Percentiles rank a stretch among this genome's conserved stretches.
These are phyloP conservation scores for Phortica okadai DNA, from an alignment of 2,888 invertebrate species.

Conservation along the genomic window DNA sequence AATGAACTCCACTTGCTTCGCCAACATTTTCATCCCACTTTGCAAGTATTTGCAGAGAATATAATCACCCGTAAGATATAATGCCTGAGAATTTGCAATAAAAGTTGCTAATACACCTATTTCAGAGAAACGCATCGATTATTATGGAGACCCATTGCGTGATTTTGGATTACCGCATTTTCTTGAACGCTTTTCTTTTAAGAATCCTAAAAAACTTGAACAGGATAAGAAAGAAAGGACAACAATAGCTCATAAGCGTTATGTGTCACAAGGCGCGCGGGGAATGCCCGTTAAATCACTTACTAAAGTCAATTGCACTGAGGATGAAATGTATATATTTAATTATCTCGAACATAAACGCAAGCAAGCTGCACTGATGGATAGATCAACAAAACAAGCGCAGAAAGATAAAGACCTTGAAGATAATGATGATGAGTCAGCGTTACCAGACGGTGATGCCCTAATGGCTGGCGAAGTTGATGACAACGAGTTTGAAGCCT, in stretches of 20 bases:
- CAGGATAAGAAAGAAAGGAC: conserved; percentile 75
- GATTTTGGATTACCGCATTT: conserved; percentile 95
- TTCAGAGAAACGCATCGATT: conserved; percentile 84
- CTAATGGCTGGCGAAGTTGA: conserved; percentile 84
- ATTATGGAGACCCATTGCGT: conserved; percentile 94
- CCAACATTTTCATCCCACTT: conserved; percentile 93
- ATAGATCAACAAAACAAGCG: conserved; percentile 49
- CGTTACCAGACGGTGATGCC: conserved; percentile 77
- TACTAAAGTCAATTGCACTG: conserved; percentile 86
- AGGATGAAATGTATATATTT: conserved; percentile 84
- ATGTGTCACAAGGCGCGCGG: conserved; percentile 83
- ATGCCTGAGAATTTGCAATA: no score
- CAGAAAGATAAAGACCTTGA: conserved; percentile 69
- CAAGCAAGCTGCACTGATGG: conserved; percentile 66
- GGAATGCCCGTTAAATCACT: conserved; percentile 85
- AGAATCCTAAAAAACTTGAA: conserved; percentile 88
- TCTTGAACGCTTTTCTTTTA: conserved; percentile 95
- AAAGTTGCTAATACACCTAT: conserved; percentile 40
- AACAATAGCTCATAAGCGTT: conserved; percentile 78
- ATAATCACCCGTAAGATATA: conserved; percentile 81
- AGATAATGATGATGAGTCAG: conserved; percentile 68
- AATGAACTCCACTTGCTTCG: conserved; percentile 85
- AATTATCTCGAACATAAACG: conserved; percentile 80
- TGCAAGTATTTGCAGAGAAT: conserved; percentile 89
- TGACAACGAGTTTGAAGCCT: conserved; percentile 78